Conservation (phyloP, 23 tunicate species). For the Trididemnum nubilum region DNA sequence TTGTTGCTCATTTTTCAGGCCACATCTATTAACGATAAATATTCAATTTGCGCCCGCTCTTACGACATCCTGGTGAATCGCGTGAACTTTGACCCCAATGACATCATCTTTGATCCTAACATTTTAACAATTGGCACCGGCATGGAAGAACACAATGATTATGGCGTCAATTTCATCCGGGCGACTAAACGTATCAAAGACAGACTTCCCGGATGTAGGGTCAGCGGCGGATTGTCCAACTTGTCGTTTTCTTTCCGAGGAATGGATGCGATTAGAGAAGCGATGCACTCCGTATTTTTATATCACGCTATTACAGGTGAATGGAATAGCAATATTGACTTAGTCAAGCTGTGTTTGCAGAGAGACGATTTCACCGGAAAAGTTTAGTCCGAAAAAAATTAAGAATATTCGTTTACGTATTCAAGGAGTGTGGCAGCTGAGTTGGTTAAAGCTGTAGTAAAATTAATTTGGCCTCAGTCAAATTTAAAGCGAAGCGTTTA, state of each 20-base stretch:
- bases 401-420: too few species aligned
- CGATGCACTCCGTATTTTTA: slow-evolving; percentile 93
- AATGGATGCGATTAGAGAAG: slow-evolving; percentile 81
- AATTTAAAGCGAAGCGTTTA: too few species aligned
- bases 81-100: slow-evolving; percentile 66
- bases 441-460: too few species aligned
- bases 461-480: too few species aligned
- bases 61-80: slow-evolving; percentile 69
- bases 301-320: slow-evolving; percentile 84
- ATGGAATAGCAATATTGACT: too few species aligned
- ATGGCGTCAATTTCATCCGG: slow-evolving; percentile 74
- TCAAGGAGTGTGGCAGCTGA: too few species aligned
- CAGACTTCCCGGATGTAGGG: slow-evolving; percentile 66
- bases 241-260: slow-evolving; percentile 95
- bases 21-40: slow-evolving; percentile 59
- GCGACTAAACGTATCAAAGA: slow-evolving; percentile 71
- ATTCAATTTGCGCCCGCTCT: slow-evolving; percentile 73
- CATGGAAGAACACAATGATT: slow-evolving; percentile 85
- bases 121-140: slow-evolving; percentile 93
- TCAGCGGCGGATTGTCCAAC: slow-evolving; percentile 91
- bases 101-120: slow-evolving; percentile 95
- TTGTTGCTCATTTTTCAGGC: too few species aligned
- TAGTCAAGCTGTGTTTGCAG: too few species aligned
- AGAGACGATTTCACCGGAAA: background rate
- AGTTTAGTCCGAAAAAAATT: background rate